Evolutionary conservation across 1,140 invertebrate species (phyloP).

Genomic region (Microplitis demolitor): DNA sequence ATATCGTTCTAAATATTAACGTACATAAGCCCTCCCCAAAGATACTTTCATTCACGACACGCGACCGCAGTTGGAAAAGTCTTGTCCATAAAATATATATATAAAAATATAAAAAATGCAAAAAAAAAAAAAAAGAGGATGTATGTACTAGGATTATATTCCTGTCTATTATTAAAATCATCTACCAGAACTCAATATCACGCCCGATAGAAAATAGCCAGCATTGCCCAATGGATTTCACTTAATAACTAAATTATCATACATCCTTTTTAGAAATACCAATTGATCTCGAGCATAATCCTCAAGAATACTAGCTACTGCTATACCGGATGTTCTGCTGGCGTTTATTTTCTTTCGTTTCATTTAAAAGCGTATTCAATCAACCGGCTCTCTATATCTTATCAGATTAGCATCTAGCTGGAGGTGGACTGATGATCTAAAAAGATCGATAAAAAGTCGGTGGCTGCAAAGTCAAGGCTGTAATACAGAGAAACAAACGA

Average conservation of each 20-base stretch:
- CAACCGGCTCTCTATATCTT: too few relatives aligned
- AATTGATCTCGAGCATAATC: not conserved
- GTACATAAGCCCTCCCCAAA: constrained; percentile 43
- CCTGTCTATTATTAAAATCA: constrained; percentile 31
- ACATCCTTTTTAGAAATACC: not conserved
- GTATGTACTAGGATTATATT: constrained; percentile 17
- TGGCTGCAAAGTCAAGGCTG: not conserved
- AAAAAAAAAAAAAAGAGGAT: not conserved
- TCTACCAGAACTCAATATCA: constrained; percentile 21
- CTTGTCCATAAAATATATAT: constrained; percentile 41
- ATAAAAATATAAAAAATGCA: too few relatives aligned
- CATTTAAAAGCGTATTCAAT: too few relatives aligned
- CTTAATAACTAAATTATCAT: not conserved
- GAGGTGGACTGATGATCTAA: not conserved
- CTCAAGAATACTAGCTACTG: not conserved
- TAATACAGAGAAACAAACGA: not conserved
- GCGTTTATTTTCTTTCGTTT: too few relatives aligned
- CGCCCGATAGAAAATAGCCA: not conserved
- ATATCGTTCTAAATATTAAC: constrained; percentile 65
- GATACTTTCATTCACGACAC: constrained; percentile 63
- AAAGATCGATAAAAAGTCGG: not conserved
- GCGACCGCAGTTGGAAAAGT: constrained; percentile 54
- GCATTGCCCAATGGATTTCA: constrained; percentile 9
- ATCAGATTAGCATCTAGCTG: too few relatives aligned
- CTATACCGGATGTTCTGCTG: not conserved